These are phyloP conservation scores for Melanchra persicariae DNA, from an alignment of 2,888 invertebrate species.

Conservation along the genomic window DNA sequence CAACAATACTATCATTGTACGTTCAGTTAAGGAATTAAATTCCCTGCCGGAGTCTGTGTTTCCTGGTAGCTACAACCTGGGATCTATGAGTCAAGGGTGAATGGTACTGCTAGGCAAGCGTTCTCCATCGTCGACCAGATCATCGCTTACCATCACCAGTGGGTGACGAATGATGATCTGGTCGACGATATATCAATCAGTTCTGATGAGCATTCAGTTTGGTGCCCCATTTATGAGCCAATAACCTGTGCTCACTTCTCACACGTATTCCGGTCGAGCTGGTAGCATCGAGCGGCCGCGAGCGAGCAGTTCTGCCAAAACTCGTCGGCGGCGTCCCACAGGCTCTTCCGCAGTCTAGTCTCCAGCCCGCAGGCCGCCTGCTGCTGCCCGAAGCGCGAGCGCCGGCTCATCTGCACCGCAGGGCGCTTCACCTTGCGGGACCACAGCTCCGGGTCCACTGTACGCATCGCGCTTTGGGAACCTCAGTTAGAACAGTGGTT, in stretches of 20 bases:
- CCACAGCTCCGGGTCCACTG: constrained; percentile 62
- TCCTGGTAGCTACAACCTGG: too few relatives aligned
- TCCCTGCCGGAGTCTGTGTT: too few relatives aligned
- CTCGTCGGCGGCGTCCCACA: constrained; percentile 51
- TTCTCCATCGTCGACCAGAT: too few relatives aligned
- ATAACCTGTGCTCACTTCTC: constrained; percentile 37
- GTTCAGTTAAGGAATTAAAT: too few relatives aligned
- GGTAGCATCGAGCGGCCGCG: constrained; percentile 26
- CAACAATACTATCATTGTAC: too few relatives aligned
- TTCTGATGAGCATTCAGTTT: too few relatives aligned
- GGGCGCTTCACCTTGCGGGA: constrained; percentile 27
- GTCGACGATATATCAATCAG: too few relatives aligned
- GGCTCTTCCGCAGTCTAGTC: constrained; percentile 47
- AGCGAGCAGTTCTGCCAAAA: constrained; percentile 53
- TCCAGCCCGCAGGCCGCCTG: constrained; percentile 35
- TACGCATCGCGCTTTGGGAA: constrained; percentile 51
- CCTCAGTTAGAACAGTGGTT: neutral
- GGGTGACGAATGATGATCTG: too few relatives aligned
- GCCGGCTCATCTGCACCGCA: constrained; percentile 4
- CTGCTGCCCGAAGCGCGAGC: constrained; percentile 51
- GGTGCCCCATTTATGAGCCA: too few relatives aligned
- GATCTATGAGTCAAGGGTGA: too few relatives aligned
- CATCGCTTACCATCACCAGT: too few relatives aligned
- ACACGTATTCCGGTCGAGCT: constrained; percentile 13
- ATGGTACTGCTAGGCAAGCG: too few relatives aligned